Base-by-base conservation (phyloP, 2,888 invertebrate species). In the Leptinotarsa tumamoca region DNA sequence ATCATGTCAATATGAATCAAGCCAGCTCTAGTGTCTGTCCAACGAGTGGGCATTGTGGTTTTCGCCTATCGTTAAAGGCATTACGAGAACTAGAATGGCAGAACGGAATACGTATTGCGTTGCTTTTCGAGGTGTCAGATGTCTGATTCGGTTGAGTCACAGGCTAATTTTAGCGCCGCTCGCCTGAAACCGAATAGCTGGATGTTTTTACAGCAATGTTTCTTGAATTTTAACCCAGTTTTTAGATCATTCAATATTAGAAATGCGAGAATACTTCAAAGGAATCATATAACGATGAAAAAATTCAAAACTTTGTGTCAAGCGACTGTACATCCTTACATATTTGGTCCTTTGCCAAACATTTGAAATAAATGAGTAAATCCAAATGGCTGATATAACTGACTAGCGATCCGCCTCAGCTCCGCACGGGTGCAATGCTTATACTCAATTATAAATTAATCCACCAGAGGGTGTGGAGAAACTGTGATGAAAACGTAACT, bases 111-210 rank as follows among this genome's bases (percentile, higher is more conserved):
- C 50, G 58, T 77, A 74, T 82, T 83, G 82, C 82, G 81, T 83
- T 82, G 79, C 80, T 79, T 78, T 79, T 79, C 74, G 80, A 78
- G 79, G 84, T 85, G 81, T 86, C 85, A 80, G 80, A 81, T 86
- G 82, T 84, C 86, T 81, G 83, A 81, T 84, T 73, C 81, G 76
- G 80, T 81, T 86, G 86, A 86, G 82, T 85, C 86, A 86, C 77
- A 80, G 75, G 83, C 84, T 86, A 85, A 85, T 84, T 85, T 84
- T 83, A 84, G 84, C 85, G 83, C 81, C 82, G 81, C 54, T 71
- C 68, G 80, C 82, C 82, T 84, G 82, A 79, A 82, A 82, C 74
- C 81, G 77, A 81, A 82, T 80, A 80, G 72, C 78, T 68, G 74
- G 67, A 74, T 74, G 76, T 72, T 70, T 70, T 70, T 70, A 67